Evolutionary conservation across 2,888 invertebrate species (phyloP), one percentile per base, ranked within the genome.

Genomic region (Diadegma fenestrale): DNA sequence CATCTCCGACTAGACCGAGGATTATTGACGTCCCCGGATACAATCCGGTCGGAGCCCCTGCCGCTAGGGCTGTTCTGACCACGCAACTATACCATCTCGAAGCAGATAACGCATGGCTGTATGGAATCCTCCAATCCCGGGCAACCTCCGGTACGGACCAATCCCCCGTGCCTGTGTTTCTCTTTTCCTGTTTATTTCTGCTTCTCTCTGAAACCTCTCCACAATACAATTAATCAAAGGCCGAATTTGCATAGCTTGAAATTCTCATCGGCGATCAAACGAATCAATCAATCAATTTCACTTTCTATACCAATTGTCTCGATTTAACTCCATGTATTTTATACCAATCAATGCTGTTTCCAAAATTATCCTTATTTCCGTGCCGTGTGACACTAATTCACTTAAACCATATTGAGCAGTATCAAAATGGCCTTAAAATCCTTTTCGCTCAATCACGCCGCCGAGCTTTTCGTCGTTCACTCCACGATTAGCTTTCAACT

Each of bases 21-120:
- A 86, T 87, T 85, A 88, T 86, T 86, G 87, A 82, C 82, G 63
- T 79, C 69, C 63, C 77, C 63, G 72, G 51, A 71, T 77, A 72
- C 51, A 51, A 72, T 41, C 43, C 63, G 58, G 26, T 80, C 51
- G 72, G 51, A 51, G 30, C 41, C 48, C 61, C 72, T 72, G 80
- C 64, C 37, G 14, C 51, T 41, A 37, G 64, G 54, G 61, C 48
- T 69, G 6, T 54, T 71, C 61, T 79, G 72, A 72, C 71, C 80
- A 79, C 63, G 41, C 69, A 76, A 75, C 26, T 54, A 30, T 78
- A 69, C 63, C 76, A 51, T 76, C 69, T 76, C 84, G 22, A 14
- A 63, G 12, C 75, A 17, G 75, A 84, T 80, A 80, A 71, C 63
- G 63, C 79, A 30, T 17, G 10, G 48, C 45, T 54, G 30, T 45